Conservation (phyloP, 2,888 invertebrate genomes). For the Drosophila fulvimacula region DNA sequence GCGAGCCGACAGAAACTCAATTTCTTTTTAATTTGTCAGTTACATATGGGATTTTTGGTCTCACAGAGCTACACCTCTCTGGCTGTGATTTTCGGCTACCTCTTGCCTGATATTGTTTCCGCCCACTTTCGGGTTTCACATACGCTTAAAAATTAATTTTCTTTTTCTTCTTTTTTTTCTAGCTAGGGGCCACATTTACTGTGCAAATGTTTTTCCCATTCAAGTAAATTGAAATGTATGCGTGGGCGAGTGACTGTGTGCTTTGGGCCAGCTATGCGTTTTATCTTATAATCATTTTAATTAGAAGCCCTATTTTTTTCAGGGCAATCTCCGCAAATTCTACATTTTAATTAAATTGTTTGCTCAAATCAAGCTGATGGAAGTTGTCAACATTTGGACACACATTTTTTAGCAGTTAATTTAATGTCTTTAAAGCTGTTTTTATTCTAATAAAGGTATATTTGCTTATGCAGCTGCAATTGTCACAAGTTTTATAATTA, state of each 20-base stretch:
- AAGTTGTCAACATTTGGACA: too few species aligned
- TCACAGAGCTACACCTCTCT: too few species aligned
- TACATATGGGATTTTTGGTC: conserved; percentile 59
- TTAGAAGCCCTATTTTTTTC: conserved; percentile 47
- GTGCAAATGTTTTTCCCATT: conserved; percentile 50
- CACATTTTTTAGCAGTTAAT: background rate
- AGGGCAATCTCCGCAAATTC: conserved; percentile 22
- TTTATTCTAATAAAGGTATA: too few species aligned
- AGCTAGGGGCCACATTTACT: conserved; percentile 42
- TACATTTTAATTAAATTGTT: conserved; percentile 68
- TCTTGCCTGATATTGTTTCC: conserved; percentile 1
- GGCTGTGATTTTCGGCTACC: conserved; percentile 34
- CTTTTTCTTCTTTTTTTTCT: conserved; percentile 1
- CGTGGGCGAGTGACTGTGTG: conserved; percentile 2
- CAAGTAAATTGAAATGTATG: conserved; percentile 59
- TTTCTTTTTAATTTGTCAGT: conserved; percentile 41
- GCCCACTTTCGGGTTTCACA: conserved; percentile 27
- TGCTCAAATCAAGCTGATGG: conserved; percentile 18
- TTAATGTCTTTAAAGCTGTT: background rate
- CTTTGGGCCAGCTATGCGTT: conserved; percentile 34
- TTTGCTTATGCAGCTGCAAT: conserved; percentile 44
- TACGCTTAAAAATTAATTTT: conserved; percentile 38
- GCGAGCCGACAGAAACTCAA: conserved; percentile 19
- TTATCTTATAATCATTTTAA: conserved; percentile 68
- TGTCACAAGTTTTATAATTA: too few species aligned